These are phyloP conservation scores for Amphilophus citrinellus DNA, from an alignment of 2,113 vertebrate genomes.

Conservation along the genomic window DNA sequence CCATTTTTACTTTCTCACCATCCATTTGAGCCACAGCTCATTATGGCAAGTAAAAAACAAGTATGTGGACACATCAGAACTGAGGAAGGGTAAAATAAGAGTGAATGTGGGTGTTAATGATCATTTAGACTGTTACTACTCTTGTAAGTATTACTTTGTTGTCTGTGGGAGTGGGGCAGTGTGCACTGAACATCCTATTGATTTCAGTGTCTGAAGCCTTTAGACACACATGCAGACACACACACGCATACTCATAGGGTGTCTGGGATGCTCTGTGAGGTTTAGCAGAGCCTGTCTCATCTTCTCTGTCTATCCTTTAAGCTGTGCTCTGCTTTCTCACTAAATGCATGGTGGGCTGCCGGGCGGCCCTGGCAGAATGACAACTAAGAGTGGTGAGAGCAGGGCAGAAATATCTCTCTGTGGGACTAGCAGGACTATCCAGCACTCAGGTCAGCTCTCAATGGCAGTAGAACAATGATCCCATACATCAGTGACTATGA, in stretches of 20 bases:
- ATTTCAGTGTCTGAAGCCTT: conserved; percentile 63
- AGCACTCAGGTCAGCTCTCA: conserved; percentile 15
- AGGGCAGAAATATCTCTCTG: conserved; percentile 36
- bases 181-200: conserved; percentile 67
- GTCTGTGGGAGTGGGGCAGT: conserved; percentile 47
- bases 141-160: conserved; percentile 61
- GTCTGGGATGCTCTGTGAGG: conserved; percentile 60
- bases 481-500: conserved; percentile 37
- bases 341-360: conserved; percentile 64
- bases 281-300: conserved; percentile 70
- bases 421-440: conserved; percentile 29
- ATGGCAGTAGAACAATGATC: conserved; percentile 31
- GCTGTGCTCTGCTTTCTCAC: conserved; percentile 66
- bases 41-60: conserved; percentile 21
- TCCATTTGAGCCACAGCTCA: conserved; percentile 33
- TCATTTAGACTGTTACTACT: conserved; percentile 55
- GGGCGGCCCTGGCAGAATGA: conserved; percentile 58
- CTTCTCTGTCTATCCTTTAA: conserved; percentile 70
- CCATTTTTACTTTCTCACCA: conserved; percentile 12
- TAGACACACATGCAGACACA: not conserved
- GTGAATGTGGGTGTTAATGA: conserved; percentile 59
- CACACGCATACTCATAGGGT: conserved; percentile 10
- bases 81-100: conserved; percentile 16
- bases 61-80: conserved; percentile 20
- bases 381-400: conserved; percentile 49